Evolutionary conservation across 1,140 invertebrate genomes (phyloP).

Genomic region (Drosophila nigrodunni): DNA sequence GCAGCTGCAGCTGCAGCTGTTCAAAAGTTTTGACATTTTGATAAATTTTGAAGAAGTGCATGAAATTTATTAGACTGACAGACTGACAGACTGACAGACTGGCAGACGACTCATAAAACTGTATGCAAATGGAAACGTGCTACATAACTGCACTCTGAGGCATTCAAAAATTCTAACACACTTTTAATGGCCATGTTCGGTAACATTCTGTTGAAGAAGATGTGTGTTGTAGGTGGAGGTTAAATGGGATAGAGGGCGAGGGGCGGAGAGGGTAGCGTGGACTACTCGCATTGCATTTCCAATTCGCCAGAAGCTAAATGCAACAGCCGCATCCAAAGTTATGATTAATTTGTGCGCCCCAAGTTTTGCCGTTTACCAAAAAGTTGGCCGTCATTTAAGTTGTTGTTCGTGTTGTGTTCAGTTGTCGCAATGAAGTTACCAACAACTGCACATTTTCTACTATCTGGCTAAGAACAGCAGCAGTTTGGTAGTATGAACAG

Average conservation of each 20-base stretch:
- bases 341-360: constrained; percentile 77
- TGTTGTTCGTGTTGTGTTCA: constrained; percentile 39
- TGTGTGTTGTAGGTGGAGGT: neutral
- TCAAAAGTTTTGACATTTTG: constrained; percentile 63
- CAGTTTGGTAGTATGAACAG: neutral
- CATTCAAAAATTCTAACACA: constrained; percentile 56
- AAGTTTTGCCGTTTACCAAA: constrained; percentile 73
- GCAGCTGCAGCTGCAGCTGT: constrained; percentile 66
- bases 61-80: constrained; percentile 74
- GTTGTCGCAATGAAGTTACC: constrained; percentile 52
- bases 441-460: constrained; percentile 54
- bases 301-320: constrained; percentile 36
- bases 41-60: constrained; percentile 59
- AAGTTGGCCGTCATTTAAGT: constrained; percentile 53
- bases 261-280: neutral
- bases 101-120: constrained; percentile 46
- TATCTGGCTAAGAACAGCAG: constrained; percentile 50
- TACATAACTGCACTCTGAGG: constrained; percentile 14
- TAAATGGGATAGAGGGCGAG: no score
- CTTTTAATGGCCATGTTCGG: constrained; percentile 64
- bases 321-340: constrained; percentile 66
- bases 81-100: constrained; percentile 20
- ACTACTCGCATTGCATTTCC: constrained; percentile 36
- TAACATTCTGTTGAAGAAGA: constrained; percentile 41
- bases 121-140: constrained; percentile 45